phyloP scores from a whole-genome alignment of 2,888 invertebrate genomes.

The Epinotia bilunana region DNA sequence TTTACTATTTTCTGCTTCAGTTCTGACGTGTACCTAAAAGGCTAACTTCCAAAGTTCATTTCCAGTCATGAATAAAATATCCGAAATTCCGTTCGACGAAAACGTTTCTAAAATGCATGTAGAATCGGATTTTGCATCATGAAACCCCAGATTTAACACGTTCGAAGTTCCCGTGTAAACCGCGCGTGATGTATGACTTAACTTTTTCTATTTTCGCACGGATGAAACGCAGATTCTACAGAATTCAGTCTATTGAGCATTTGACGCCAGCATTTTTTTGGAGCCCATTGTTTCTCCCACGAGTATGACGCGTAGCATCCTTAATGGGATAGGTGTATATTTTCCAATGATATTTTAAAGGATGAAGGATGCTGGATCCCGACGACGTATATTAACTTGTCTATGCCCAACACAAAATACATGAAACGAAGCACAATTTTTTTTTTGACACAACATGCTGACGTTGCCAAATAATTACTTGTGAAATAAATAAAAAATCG shows the following conservation, averaged over 20 bases:
- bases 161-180: not conserved
- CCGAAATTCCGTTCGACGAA: constrained; percentile 5
- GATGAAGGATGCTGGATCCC: too few species aligned
- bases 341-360: too few species aligned
- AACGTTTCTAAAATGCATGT: constrained; percentile 10
- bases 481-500: too few species aligned
- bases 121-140: constrained; percentile 18
- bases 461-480: too few species aligned
- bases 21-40: not conserved
- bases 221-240: not conserved
- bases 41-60: not conserved
- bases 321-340: too few species aligned
- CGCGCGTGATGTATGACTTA: constrained; percentile 1
- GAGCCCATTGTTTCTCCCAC: not conserved
- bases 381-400: too few species aligned
- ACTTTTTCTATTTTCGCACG: not conserved
- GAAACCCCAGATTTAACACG: not conserved
- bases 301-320: too few species aligned
- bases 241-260: constrained; percentile 3
- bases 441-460: too few species aligned
- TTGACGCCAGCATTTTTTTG: not conserved
- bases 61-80: constrained; percentile 11
- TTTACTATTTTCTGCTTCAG: not conserved
- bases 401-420: too few species aligned
- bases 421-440: too few species aligned